A percentile compares a stretch with the other conserved stretches of the same genome.
Evolutionary conservation across 2,888 invertebrate genomes (phyloP).

Genomic region (Alloplasta piceator): DNA sequence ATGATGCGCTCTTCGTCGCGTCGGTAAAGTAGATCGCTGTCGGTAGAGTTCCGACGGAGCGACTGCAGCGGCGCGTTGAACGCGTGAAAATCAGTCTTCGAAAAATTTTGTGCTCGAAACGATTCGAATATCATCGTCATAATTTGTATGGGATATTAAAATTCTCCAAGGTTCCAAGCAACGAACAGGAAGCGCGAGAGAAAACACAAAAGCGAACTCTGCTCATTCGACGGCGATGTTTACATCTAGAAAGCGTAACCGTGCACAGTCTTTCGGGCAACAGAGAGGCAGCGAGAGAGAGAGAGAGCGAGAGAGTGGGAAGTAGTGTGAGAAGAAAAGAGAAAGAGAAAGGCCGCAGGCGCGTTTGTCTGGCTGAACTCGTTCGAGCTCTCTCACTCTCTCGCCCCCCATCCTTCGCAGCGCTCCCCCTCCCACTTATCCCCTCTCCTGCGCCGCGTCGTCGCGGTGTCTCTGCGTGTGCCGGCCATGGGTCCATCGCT

Average conservation of each 20-base stretch:
- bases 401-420: not conserved
- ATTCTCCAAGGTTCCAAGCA: too few relatives aligned
- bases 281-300: not conserved
- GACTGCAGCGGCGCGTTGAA: too few relatives aligned
- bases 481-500: conserved; percentile 62
- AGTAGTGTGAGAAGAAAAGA: conserved; percentile 13
- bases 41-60: too few relatives aligned
- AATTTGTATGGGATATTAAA: too few relatives aligned
- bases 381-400: conserved; percentile 34
- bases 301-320: not conserved
- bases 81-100: too few relatives aligned
- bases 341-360: conserved; percentile 18
- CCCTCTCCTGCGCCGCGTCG: conserved; percentile 56
- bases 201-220: too few relatives aligned
- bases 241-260: not conserved
- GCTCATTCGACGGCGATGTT: conserved; percentile 26
- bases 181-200: too few relatives aligned
- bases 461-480: conserved; percentile 41
- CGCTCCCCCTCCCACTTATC: conserved; percentile 3
- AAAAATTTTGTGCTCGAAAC: too few relatives aligned
- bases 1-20: too few relatives aligned
- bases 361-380: conserved; percentile 55
- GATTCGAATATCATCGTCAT: too few relatives aligned
- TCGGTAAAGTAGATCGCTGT: too few relatives aligned
- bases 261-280: not conserved